A percentile compares a stretch with the other conserved stretches of the same genome.
Conservation (phyloP, 2,113 vertebrate species). For the Pitta sordida region DNA sequence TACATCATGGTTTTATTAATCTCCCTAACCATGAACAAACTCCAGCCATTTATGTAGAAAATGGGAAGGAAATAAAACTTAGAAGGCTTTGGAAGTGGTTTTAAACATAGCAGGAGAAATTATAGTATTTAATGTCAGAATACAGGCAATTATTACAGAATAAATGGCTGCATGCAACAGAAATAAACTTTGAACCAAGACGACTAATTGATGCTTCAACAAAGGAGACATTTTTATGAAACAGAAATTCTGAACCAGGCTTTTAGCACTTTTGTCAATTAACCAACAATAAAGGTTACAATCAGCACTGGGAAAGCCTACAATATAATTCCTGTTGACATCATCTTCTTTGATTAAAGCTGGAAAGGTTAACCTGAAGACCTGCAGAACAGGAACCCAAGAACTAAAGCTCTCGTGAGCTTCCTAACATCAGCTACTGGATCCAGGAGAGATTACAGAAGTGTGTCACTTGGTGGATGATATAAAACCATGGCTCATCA, state of each 20-base stretch:
- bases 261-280: conserved; percentile 50
- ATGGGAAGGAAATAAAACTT: conserved; percentile 49
- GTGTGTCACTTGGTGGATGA: not conserved
- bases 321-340: not conserved
- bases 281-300: conserved; percentile 41
- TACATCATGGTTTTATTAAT: conserved; percentile 49
- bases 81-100: conserved; percentile 40
- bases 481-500: not conserved
- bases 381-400: not conserved
- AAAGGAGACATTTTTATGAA: conserved; percentile 54
- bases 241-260: conserved; percentile 33
- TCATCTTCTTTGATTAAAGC: conserved; percentile 15
- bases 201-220: conserved; percentile 48
- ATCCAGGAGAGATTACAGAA: not conserved
- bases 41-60: conserved; percentile 40
- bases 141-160: conserved; percentile 47
- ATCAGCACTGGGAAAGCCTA: not conserved
- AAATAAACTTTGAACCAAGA: conserved; percentile 55
- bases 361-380: conserved; percentile 16
- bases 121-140: conserved; percentile 50
- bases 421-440: not conserved
- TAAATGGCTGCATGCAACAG: conserved; percentile 12
- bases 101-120: conserved; percentile 56
- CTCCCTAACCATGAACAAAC: conserved; percentile 44
- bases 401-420: not conserved